Evolutionary conservation across 2,113 vertebrate species (phyloP).

Genomic region (Anguilla japonica): DNA sequence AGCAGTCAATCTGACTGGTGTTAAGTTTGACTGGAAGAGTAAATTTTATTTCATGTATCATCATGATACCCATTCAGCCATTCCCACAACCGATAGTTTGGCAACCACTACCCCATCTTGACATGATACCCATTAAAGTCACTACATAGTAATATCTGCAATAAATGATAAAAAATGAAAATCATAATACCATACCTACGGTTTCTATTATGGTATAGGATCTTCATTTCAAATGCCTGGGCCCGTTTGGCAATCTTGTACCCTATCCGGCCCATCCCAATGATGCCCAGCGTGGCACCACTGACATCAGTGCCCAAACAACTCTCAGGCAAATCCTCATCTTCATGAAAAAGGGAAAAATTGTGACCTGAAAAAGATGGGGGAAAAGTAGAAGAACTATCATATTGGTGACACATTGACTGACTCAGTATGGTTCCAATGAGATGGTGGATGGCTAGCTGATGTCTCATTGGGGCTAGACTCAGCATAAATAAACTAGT

Average conservation of each 20-base stretch:
- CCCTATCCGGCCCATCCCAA: conserved; percentile 58
- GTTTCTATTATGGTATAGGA: conserved; percentile 56
- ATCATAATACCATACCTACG: conserved; percentile 38
- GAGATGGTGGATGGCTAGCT: too few relatives aligned
- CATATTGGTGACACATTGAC: too few relatives aligned
- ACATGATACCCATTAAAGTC: background rate
- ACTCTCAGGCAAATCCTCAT: conserved; percentile 18
- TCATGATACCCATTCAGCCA: too few relatives aligned
- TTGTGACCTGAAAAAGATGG: conserved; percentile 38
- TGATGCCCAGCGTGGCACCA: conserved; percentile 53
- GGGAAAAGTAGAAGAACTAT: background rate
- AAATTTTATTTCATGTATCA: too few relatives aligned
- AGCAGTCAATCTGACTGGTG: too few relatives aligned
- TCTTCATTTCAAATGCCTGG: conserved; percentile 53
- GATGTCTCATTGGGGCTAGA: too few relatives aligned
- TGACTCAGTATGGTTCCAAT: too few relatives aligned
- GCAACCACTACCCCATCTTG: too few relatives aligned
- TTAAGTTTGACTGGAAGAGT: too few relatives aligned
- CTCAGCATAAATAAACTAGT: too few relatives aligned
- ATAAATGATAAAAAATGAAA: background rate
- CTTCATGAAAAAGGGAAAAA: conserved; percentile 36
- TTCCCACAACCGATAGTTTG: too few relatives aligned
- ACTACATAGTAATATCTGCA: background rate
- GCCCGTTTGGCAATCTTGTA: conserved; percentile 55
- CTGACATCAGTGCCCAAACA: conserved; percentile 48